A percentile compares a stretch with the other conserved stretches of the same genome.
These are phyloP conservation scores for Columbina picui DNA, from an alignment of 2,113 vertebrate genomes.

Conservation along the genomic window DNA sequence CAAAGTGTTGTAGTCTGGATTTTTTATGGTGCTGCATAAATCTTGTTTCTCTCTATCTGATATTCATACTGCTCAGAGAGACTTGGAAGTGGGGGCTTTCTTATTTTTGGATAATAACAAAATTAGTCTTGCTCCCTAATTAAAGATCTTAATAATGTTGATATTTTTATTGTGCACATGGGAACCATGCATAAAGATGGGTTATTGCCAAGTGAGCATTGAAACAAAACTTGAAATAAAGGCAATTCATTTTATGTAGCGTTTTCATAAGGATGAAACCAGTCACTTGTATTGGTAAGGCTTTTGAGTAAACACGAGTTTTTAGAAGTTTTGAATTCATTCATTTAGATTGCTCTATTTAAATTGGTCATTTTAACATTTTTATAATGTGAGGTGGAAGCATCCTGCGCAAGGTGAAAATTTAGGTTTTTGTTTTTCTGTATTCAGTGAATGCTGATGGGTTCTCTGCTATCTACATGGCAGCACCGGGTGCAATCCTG, in stretches of 20 bases:
- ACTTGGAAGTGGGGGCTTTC: neutral
- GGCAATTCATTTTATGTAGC: neutral
- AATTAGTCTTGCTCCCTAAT: neutral
- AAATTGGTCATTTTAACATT: neutral
- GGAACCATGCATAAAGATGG: neutral
- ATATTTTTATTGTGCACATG: neutral
- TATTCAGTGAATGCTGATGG: neutral
- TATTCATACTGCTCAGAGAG: neutral
- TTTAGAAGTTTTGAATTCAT: neutral
- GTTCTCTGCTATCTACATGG: neutral
- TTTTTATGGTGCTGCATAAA: neutral
- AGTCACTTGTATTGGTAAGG: neutral
- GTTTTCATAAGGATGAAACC: neutral
- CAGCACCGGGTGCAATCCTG: neutral
- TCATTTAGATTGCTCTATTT: neutral
- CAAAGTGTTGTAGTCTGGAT: fast-evolving
- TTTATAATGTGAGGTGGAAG: neutral
- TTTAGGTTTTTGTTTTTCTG: neutral
- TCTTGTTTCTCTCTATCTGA: neutral
- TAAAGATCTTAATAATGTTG: neutral
- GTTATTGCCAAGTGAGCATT: neutral
- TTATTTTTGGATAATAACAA: neutral
- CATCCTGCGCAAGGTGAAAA: neutral
- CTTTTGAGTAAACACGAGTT: neutral
- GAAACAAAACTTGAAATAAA: neutral